Evolutionary conservation across 2,797 vertebrate species (phyloP).

Genomic region (Crypturellus tataupa): DNA sequence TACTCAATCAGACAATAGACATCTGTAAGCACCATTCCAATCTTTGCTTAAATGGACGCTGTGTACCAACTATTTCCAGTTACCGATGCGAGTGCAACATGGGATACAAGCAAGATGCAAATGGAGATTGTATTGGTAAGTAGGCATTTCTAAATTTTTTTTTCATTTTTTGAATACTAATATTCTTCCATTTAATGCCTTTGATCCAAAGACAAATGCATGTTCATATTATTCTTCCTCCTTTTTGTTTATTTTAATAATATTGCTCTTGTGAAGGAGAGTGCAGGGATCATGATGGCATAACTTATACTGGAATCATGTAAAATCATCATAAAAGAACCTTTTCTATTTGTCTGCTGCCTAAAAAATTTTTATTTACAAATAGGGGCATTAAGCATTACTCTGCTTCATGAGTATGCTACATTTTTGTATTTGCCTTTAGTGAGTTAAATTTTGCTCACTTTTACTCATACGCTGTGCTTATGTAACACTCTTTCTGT

Average conservation of each 20-base stretch:
- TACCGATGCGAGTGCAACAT: slow-evolving; percentile 83
- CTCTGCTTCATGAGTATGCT: background rate
- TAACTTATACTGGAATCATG: background rate
- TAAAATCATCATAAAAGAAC: background rate
- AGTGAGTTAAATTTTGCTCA: background rate
- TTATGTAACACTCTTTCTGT: background rate
- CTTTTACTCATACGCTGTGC: background rate
- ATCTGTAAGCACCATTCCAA: slow-evolving; percentile 80
- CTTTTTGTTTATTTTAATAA: background rate
- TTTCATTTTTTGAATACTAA: background rate
- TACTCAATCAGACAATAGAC: slow-evolving; percentile 82
- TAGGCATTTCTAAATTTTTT: background rate
- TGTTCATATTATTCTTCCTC: background rate
- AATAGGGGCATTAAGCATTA: background rate
- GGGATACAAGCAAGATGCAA: slow-evolving; percentile 81
- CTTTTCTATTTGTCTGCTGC: background rate
- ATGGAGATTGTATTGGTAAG: slow-evolving; percentile 82
- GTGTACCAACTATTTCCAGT: slow-evolving; percentile 78
- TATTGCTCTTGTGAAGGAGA: background rate
- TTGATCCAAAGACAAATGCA: background rate
- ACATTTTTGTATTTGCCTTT: background rate
- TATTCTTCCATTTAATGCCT: background rate
- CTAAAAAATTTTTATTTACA: background rate
- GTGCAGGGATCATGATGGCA: background rate
- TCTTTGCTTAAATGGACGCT: slow-evolving; percentile 83